These are phyloP conservation scores for Pandemis cinnamomeana DNA, from an alignment of 2,888 invertebrate genomes.

Conservation along the genomic window DNA sequence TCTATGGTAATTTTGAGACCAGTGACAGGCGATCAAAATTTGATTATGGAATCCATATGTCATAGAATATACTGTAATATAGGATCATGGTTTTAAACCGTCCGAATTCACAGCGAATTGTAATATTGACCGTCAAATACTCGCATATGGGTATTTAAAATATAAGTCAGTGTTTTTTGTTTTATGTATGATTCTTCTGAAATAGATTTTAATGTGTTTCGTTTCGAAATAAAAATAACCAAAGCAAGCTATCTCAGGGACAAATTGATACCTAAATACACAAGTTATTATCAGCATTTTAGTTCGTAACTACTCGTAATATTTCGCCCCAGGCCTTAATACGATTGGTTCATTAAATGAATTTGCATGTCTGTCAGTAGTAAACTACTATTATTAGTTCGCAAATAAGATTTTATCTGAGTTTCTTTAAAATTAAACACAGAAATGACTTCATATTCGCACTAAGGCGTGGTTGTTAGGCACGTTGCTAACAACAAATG, in stretches of 20 bases:
- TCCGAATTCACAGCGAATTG: too few species aligned
- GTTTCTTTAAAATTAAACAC: background rate
- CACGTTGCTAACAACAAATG: background rate
- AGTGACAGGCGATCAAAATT: too few species aligned
- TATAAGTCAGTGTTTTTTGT: too few species aligned
- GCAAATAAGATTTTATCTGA: background rate
- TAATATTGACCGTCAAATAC: too few species aligned
- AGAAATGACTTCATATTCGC: background rate
- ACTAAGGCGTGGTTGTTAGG: background rate
- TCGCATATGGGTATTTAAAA: too few species aligned
- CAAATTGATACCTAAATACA: background rate
- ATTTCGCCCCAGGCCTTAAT: slow-evolving; percentile 1
- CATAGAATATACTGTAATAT: too few species aligned
- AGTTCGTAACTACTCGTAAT: slow-evolving; percentile 16
- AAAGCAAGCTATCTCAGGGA: slow-evolving; percentile 15
- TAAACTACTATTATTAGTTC: background rate
- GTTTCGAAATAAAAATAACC: background rate
- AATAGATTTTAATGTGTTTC: too few species aligned
- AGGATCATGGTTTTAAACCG: too few species aligned
- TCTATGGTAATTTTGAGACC: too few species aligned
- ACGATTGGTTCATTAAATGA: slow-evolving; percentile 25
- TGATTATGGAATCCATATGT: too few species aligned
- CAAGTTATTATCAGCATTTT: slow-evolving; percentile 5
- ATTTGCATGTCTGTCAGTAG: background rate
- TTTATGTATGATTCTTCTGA: too few species aligned